Base-by-base conservation (phyloP, 1,140 invertebrate genomes). In the Gryllus bimaculatus region DNA sequence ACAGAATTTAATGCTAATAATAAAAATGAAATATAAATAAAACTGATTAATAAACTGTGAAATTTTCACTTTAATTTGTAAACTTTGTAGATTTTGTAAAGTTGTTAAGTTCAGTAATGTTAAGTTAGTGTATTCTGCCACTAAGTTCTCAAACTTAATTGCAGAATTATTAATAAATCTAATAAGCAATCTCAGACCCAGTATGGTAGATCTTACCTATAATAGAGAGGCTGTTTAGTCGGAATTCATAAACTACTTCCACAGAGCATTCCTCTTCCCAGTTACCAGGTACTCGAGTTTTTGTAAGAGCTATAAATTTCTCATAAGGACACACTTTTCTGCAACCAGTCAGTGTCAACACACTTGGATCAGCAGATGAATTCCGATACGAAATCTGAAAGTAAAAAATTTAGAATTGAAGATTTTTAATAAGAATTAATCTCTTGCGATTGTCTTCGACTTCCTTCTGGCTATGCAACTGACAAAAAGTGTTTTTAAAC, bases 341-440 rank as follows among this genome's bases (percentile, higher is more conserved):
- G 82, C 92, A 93, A n/a, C 87, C 87, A 18, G 90, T 89, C 79
- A 92, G 83, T 15, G 85, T 85, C 81, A 93, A 82, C 15, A 88
- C 82, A 74, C 82, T 81, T n/a, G 90, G 87, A n/a, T 80, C 81
- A 73, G 82, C 84, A 4, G 87, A 87, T 7, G 87, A 86, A 84
- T 92, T 92, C 83, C 90, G 91, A 81, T 91, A 92, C 78, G 88
- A 90, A 77, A 92, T 81, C 85, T 92, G 82, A 39, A 39, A 39
- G 26, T 2, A 87, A 85, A 81, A 82, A 78, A 80, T 74, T 73
- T 20, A 39, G 48, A 73, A 80, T 78, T 74, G 49, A 74, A 13
- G 73, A 18, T 48, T 78, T 77, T 20, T n/a, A 47, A 0, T 78
- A 73, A 21, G 20, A 74, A 73, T 15, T 8, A 6, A 73, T n/a